Conservation (phyloP, 2,113 vertebrate genomes). For the Lutjanus erythropterus region DNA sequence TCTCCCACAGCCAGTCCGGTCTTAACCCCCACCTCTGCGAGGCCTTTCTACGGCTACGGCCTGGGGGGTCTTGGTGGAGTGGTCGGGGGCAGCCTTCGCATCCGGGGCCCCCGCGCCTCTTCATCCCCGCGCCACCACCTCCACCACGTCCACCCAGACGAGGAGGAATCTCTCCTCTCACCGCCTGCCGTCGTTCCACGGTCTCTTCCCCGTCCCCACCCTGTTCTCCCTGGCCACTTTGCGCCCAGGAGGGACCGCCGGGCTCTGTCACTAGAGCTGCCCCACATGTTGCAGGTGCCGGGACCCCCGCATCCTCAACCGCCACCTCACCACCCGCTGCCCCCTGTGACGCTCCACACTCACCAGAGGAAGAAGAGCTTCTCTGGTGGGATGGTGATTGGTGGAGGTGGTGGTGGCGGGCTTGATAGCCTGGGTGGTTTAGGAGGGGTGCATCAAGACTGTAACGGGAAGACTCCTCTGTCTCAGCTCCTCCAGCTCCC, state of each 20-base stretch:
- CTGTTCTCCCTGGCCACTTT: slow-evolving; percentile 77
- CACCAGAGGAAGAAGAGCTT: slow-evolving; percentile 83
- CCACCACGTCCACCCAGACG: slow-evolving; percentile 80
- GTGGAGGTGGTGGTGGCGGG: slow-evolving; percentile 28
- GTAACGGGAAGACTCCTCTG: slow-evolving; percentile 92
- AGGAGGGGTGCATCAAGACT: slow-evolving; percentile 88
- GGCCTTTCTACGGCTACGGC: slow-evolving; percentile 81
- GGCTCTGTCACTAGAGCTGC: slow-evolving; percentile 92
- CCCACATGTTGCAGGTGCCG: slow-evolving; percentile 89
- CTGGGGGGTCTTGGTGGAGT: slow-evolving; percentile 68
- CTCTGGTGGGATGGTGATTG: slow-evolving; percentile 67
- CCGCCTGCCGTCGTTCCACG: slow-evolving; percentile 58
- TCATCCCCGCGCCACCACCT: slow-evolving; percentile 68
- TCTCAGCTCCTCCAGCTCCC: slow-evolving; percentile 75
- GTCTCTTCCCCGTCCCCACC: slow-evolving; percentile 71
- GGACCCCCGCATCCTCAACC: slow-evolving; percentile 40
- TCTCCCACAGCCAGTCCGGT: slow-evolving; percentile 69
- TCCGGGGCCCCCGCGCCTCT: slow-evolving; percentile 85
- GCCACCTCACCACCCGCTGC: slow-evolving; percentile 45
- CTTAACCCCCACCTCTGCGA: slow-evolving; percentile 57
- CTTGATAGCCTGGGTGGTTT: neutral
- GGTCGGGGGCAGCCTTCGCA: slow-evolving; percentile 81
- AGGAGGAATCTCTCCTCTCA: slow-evolving; percentile 93
- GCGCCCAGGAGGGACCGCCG: slow-evolving; percentile 86
- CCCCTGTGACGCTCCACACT: slow-evolving; percentile 43